Conservation (phyloP, 2,888 invertebrate genomes). For the Ophonus ardosiacus region DNA sequence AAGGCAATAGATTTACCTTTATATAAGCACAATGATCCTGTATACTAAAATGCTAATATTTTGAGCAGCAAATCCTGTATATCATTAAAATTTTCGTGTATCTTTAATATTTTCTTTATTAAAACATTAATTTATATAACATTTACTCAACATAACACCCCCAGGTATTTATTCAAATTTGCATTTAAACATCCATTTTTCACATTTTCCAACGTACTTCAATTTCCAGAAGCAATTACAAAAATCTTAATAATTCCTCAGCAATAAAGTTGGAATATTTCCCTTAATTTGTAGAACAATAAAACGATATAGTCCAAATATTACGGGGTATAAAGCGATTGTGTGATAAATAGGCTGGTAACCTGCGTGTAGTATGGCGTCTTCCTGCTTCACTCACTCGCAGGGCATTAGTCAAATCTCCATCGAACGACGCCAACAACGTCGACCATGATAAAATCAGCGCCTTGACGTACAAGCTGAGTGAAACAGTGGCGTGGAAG, state of each 20-base stretch:
- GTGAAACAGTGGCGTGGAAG: background rate
- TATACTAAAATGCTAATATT: too few relatives aligned
- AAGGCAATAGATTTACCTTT: too few relatives aligned
- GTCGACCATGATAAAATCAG: constrained; percentile 9
- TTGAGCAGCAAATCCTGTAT: too few relatives aligned
- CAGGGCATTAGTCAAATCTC: constrained; percentile 39
- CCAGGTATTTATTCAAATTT: background rate
- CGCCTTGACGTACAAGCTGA: constrained; percentile 20
- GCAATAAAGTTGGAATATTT: constrained; percentile 2
- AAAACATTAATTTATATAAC: background rate
- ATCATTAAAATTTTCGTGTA: background rate
- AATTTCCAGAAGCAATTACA: background rate
- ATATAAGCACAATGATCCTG: too few relatives aligned
- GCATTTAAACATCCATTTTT: background rate
- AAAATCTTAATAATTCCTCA: background rate
- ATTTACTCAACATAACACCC: background rate
- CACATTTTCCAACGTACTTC: background rate
- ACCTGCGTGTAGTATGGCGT: background rate
- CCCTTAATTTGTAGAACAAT: constrained; percentile 13
- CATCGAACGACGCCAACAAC: constrained; percentile 9
- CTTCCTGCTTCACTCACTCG: constrained; percentile 12
- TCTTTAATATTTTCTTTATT: background rate
- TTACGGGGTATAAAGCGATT: constrained; percentile 19
- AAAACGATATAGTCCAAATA: constrained; percentile 18
- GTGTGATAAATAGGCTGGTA: constrained; percentile 45